Evolutionary conservation across 2,888 invertebrate species (phyloP).

Genomic region (Lepidonotus clava): DNA sequence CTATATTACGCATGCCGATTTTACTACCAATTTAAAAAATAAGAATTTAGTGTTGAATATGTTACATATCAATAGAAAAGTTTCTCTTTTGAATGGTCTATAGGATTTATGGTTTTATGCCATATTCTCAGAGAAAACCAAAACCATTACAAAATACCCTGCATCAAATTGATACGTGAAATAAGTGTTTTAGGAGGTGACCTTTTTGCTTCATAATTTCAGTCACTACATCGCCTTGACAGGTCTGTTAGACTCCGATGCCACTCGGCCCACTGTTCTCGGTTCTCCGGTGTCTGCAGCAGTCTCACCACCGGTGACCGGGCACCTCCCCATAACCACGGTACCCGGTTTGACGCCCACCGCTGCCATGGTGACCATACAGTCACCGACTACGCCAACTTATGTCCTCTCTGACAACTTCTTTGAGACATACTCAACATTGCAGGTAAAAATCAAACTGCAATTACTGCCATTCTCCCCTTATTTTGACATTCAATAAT

Average conservation of each 20-base stretch:
- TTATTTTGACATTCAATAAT: too few species aligned
- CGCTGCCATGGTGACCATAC: not conserved
- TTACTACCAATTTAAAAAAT: too few species aligned
- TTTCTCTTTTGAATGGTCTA: too few species aligned
- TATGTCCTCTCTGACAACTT: conserved; percentile 5
- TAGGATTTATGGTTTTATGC: too few species aligned
- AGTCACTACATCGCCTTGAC: not conserved
- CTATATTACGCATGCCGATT: too few species aligned
- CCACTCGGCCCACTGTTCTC: not conserved
- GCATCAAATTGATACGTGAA: too few species aligned
- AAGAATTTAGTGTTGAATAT: too few species aligned
- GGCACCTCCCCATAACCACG: not conserved
- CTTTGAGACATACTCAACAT: not conserved
- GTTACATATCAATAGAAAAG: too few species aligned
- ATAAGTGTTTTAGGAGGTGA: too few species aligned
- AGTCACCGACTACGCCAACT: not conserved
- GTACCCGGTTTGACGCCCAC: not conserved
- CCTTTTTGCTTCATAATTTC: not conserved
- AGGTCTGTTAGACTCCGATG: not conserved
- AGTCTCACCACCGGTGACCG: not conserved
- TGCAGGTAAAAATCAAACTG: not conserved
- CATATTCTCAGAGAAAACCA: too few species aligned
- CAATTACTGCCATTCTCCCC: too few species aligned
- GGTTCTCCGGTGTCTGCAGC: not conserved
- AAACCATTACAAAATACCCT: too few species aligned